These are phyloP conservation scores for Phengaris arion DNA, from an alignment of 2,888 invertebrate genomes.

Conservation along the genomic window DNA sequence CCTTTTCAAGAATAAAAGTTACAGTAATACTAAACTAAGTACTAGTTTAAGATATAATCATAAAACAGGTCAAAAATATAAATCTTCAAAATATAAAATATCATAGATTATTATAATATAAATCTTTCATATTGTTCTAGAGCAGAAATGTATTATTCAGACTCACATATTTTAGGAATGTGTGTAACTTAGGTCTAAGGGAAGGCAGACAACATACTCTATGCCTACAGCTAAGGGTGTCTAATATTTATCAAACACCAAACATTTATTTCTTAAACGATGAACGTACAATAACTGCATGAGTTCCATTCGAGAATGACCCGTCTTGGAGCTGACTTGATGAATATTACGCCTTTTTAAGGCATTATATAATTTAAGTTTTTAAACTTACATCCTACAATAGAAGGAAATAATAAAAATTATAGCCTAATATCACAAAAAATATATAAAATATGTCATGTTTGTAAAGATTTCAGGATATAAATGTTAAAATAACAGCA, in stretches of 20 bases:
- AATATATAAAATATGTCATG: slow-evolving; percentile 35
- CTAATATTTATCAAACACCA: slow-evolving; percentile 57
- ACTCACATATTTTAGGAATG: slow-evolving; percentile 73
- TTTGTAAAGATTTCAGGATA: slow-evolving; percentile 55
- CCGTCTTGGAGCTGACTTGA: slow-evolving; percentile 74
- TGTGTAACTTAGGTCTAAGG: slow-evolving; percentile 72
- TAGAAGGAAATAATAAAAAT: slow-evolving; percentile 30
- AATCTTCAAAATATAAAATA: slow-evolving; percentile 75
- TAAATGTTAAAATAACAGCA: slow-evolving; percentile 47
- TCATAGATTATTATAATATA: slow-evolving; percentile 65
- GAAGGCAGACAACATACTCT: slow-evolving; percentile 56
- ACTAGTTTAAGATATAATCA: slow-evolving; percentile 67
- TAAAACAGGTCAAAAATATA: slow-evolving; percentile 73
- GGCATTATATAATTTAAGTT: slow-evolving; percentile 36
- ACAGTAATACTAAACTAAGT: slow-evolving; percentile 59
- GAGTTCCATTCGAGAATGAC: slow-evolving; percentile 71
- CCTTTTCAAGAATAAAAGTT: slow-evolving; percentile 56
- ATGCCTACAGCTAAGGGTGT: slow-evolving; percentile 52
- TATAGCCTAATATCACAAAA: slow-evolving; percentile 34
- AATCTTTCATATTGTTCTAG: slow-evolving; percentile 65
- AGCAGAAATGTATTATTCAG: slow-evolving; percentile 76
- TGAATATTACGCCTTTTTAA: slow-evolving; percentile 68
- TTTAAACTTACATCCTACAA: slow-evolving; percentile 30
- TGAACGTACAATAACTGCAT: slow-evolving; percentile 53
- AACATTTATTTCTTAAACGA: slow-evolving; percentile 60